Evolutionary conservation across 2,113 vertebrate species (phyloP), one percentile per base, ranked within the genome.

Genomic region (Cairina moschata): DNA sequence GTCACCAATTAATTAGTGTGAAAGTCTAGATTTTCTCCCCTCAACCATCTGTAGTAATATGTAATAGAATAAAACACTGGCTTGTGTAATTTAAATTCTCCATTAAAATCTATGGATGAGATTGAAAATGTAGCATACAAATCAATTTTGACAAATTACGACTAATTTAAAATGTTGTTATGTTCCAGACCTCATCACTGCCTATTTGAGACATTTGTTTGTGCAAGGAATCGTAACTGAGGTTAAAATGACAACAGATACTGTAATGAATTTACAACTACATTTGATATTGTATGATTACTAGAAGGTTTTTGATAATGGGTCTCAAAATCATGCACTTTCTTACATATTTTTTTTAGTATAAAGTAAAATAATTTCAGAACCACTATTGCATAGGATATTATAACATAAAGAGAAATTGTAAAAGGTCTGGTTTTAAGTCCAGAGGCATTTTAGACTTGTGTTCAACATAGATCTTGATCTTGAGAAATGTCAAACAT

Each of bases 1-100:
- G 87, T 77, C 63, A 88, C 79, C 52, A 86, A 83, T 71, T 95
- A 85, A 59, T 46, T 87, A 34, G 26, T 46, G 74, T 82, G 66
- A 90, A 80, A 67, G 25, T 65, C n/a, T 75, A 55, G 55, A 65
- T 94, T 96, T 93, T 93, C 21, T 72, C 22, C 72, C 36, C 75
- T 76, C 68, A 93, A 26, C 90, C 82, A 75, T 94, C 91, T 96
- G 91, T 71, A 91, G 71, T 55, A 42, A 48, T 13, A 65, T 66
- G 11, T 23, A 91, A 88, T 42, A 48, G 42, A 59, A 54, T 71
- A 78, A 90, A 94, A 88, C 34, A 56, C 7, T 56, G 42, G 13
- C 29, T 83, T 91, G 85, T 90, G 25, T 95, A 52, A 86, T 52
- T 48, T 48, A 48, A 48, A 22, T 48, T 22, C 20, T 48, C 14